These are phyloP conservation scores for Hoplostethus atlanticus DNA, from an alignment of 2,797 vertebrate species.

Conservation along the genomic window DNA sequence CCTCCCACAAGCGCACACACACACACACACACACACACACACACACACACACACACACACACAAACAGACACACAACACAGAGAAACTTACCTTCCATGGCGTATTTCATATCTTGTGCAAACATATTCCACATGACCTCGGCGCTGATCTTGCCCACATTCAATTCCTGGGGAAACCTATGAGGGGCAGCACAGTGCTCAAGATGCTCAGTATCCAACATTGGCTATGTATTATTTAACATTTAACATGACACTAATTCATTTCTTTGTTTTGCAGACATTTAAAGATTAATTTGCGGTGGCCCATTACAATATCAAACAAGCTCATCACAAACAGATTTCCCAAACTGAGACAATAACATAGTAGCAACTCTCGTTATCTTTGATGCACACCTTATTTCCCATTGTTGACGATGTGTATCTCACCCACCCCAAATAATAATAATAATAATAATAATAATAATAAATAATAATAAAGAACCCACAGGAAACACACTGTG, in stretches of 20 bases:
- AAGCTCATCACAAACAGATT: neutral
- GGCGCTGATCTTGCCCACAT: slow-evolving; percentile 96
- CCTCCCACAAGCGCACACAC: no score
- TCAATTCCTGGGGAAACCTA: slow-evolving; percentile 91
- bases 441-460: no score
- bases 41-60: neutral
- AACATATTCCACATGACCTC: slow-evolving; percentile 99
- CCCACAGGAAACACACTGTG: no score
- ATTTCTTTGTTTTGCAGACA: no score
- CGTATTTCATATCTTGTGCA: slow-evolving; percentile 98
- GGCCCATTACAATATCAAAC: neutral
- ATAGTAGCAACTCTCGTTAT: neutral
- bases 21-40: neutral
- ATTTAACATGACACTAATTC: neutral
- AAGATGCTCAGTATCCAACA: slow-evolving; percentile 27
- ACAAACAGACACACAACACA: neutral
- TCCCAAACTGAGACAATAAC: neutral
- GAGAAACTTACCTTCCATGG: slow-evolving; percentile 92
- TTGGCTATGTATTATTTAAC: slow-evolving; percentile 48
- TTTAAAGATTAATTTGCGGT: neutral
- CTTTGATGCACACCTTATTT: no score
- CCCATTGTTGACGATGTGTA: no score
- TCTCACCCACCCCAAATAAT: no score
- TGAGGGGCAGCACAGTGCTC: slow-evolving; percentile 34
- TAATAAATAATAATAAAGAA: no score